Conservation (phyloP, 1,140 invertebrate species). For the Musca domestica region DNA sequence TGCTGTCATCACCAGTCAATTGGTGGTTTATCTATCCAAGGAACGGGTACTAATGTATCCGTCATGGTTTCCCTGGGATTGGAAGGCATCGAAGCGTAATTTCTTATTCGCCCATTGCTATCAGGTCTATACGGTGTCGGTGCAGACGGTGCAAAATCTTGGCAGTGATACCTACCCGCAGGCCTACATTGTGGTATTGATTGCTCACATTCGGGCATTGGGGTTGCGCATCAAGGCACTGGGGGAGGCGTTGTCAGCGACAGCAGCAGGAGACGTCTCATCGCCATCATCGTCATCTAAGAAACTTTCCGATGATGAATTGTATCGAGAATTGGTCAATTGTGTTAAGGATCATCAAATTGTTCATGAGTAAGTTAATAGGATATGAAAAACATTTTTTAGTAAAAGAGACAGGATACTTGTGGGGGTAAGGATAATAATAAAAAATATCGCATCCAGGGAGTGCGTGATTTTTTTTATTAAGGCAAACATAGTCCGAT, state of each 20-base stretch:
- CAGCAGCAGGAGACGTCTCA: neutral
- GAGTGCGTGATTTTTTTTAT: no score
- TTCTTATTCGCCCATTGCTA: constrained; percentile 23
- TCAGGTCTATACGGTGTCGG: neutral
- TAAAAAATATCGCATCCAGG: no score
- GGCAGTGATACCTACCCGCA: constrained; percentile 35
- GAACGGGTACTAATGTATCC: constrained; percentile 32
- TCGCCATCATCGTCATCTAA: neutral
- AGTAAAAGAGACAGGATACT: no score
- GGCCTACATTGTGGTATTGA: constrained; percentile 37
- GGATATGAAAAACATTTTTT: no score
- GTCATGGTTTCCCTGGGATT: constrained; percentile 42
- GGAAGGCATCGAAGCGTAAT: neutral
- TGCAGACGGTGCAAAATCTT: constrained; percentile 4
- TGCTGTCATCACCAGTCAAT: constrained; percentile 6
- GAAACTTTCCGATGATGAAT: neutral
- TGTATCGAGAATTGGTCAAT: constrained; percentile 10
- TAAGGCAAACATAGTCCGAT: no score
- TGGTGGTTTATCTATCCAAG: constrained; percentile 22
- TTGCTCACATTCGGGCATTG: constrained; percentile 38
- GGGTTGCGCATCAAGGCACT: constrained; percentile 28
- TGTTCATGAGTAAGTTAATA: constrained; percentile 30
- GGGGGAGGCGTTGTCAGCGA: neutral
- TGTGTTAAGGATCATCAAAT: constrained; percentile 39
- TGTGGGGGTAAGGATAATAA: no score